phyloP scores from a whole-genome alignment of 2,113 vertebrate species.

The Podilymbus podiceps region DNA sequence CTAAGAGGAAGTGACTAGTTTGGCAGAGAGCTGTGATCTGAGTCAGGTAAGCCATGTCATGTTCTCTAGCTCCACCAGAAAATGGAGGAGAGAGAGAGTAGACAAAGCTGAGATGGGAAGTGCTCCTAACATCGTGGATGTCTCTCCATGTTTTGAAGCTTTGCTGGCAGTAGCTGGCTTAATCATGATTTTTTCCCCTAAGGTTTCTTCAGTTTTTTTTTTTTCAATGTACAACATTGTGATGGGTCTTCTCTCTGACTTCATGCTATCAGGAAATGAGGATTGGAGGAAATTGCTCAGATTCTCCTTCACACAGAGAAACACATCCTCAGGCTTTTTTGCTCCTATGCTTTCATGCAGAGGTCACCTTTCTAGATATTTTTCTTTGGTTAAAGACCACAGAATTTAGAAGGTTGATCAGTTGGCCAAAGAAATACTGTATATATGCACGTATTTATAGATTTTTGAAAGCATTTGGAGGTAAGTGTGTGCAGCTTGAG shows the following conservation, averaged over 20 bases:
- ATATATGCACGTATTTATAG: slow-evolving; percentile 8
- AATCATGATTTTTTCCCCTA: slow-evolving; percentile 59
- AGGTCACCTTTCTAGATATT: slow-evolving; percentile 58
- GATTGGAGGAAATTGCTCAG: slow-evolving; percentile 75
- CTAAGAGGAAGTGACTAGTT: slow-evolving; percentile 82
- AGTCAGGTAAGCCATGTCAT: slow-evolving; percentile 90
- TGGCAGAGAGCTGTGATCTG: slow-evolving; percentile 85
- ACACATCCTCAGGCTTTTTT: slow-evolving; percentile 70
- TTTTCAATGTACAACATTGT: slow-evolving; percentile 65
- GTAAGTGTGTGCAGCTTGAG: slow-evolving; percentile 35
- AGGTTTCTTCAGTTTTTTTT: slow-evolving; percentile 66
- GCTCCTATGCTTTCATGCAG: slow-evolving; percentile 39
- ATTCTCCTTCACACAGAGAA: slow-evolving; percentile 72
- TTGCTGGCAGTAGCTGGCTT: slow-evolving; percentile 74
- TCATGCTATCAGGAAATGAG: slow-evolving; percentile 74
- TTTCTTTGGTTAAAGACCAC: slow-evolving; percentile 56
- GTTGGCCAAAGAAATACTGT: slow-evolving; percentile 18
- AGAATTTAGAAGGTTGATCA: slow-evolving; percentile 44
- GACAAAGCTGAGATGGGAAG: slow-evolving; percentile 83
- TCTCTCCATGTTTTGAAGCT: slow-evolving; percentile 73
- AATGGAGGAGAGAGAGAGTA: slow-evolving; percentile 92
- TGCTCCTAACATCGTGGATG: slow-evolving; percentile 78
- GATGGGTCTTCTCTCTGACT: slow-evolving; percentile 74
- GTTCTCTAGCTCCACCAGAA: slow-evolving; percentile 93
- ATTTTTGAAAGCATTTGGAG: slow-evolving; percentile 41